Evolutionary conservation across 1,140 invertebrate genomes (phyloP).

Genomic region (Tetraneura akinire): DNA sequence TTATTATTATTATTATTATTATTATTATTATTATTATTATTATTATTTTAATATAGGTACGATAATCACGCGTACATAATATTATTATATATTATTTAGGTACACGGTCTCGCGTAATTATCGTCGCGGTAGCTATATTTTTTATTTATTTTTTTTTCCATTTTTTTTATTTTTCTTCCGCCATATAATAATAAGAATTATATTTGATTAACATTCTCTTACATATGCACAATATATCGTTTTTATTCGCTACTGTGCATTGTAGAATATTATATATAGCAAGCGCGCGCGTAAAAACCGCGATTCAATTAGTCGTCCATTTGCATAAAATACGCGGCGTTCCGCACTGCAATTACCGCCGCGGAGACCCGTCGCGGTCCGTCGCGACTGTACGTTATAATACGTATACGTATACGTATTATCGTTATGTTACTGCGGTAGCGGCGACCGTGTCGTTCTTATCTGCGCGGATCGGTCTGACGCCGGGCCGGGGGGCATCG

Average conservation of each 20-base stretch:
- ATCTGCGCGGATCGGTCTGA: constrained; percentile 35
- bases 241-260: constrained; percentile 18
- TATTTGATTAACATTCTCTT: too few relatives aligned
- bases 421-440: not conserved
- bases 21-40: too few relatives aligned
- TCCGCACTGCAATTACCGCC: constrained; percentile 24
- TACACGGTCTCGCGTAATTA: constrained; percentile 2
- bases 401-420: too few relatives aligned
- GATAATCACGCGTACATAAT: not conserved
- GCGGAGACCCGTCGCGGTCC: not conserved
- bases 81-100: not conserved
- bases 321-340: constrained; percentile 26
- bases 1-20: too few relatives aligned
- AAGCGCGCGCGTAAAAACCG: not conserved
- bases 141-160: not conserved
- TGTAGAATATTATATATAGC: not conserved
- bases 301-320: constrained; percentile 45
- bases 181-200: too few relatives aligned
- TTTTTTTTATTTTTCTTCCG: not conserved
- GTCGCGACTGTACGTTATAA: not conserved
- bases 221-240: constrained; percentile 2
- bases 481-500: not conserved
- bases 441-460: not conserved
- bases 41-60: too few relatives aligned
- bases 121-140: not conserved